These are phyloP conservation scores for Pomatostomus ruficeps DNA, from an alignment of 2,113 vertebrate genomes.

Conservation along the genomic window DNA sequence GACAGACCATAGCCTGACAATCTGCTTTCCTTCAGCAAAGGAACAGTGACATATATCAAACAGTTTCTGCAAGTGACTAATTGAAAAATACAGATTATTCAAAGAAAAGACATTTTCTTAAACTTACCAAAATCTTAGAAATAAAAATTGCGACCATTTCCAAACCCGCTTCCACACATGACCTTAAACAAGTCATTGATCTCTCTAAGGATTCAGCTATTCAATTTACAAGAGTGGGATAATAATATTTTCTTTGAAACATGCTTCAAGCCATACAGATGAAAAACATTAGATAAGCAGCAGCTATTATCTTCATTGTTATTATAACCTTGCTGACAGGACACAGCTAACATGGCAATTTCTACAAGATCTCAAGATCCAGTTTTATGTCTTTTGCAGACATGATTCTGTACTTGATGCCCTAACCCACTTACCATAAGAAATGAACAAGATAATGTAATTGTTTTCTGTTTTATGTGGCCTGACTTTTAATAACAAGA, in stretches of 20 bases:
- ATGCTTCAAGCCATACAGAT: neutral
- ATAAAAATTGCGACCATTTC: neutral
- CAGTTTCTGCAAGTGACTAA: neutral
- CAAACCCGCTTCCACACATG: neutral
- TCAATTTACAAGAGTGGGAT: neutral
- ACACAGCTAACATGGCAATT: neutral
- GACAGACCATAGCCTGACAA: neutral
- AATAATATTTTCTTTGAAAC: neutral
- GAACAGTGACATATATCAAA: neutral
- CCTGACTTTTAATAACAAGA: neutral
- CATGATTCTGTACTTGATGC: neutral
- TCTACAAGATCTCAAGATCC: neutral
- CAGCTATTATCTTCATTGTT: neutral
- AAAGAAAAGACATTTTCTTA: neutral
- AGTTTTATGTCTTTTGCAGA: neutral
- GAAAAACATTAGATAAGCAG: neutral
- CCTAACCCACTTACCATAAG: neutral
- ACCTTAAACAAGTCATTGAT: neutral
- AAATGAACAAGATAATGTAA: neutral
- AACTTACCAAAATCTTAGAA: neutral
- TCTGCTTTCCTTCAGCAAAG: neutral
- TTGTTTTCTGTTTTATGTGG: slow-evolving; percentile 5
- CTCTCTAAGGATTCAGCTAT: neutral
- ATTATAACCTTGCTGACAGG: slow-evolving; percentile 23
- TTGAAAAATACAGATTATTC: neutral